Base-by-base conservation (phyloP, 2,113 vertebrate species). In the Tetrao urogallus region DNA sequence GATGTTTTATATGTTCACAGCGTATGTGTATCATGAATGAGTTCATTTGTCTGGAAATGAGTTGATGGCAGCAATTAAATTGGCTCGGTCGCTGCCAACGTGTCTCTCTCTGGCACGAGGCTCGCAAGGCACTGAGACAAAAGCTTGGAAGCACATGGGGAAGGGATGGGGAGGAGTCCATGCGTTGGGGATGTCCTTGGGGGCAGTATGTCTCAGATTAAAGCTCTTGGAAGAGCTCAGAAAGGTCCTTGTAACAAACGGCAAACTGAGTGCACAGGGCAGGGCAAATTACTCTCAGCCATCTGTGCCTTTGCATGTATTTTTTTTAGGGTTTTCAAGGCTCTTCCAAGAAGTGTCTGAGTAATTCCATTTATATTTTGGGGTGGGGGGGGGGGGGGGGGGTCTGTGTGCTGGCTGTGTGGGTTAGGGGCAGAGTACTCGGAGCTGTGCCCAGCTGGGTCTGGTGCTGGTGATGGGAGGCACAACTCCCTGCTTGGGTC, bases 391-490 rank as follows among this genome's bases (percentile, higher is more conserved):
- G n/a, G n/a, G n/a, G n/a, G n/a, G n/a, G 11, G 8, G 20, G 38
- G 14, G 6, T 43, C 4, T 13, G 6, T 54, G 36, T 16, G 4
- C 4, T 1, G 6, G 4, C 14, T 18, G 7, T 17, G 25, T 21
- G 16, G 8, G 36, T 32, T 34, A 7, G 8, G 54, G 32, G 30
- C 54, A 8, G 5, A 65, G 61, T 42, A 13, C 11, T 58, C 17
- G 15, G 63, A 76, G 38, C 38, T 28, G 79, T 14, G 74, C 67
- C 25, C 24, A 1, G 1, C 13, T 57, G 36, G 63, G 48, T 30
- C 20, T 0, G 0, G 34, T 43, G 27, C 22, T 10, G 0, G 30
- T 43, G 27, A 18, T 9, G 0, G 6, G 19, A 18, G 60, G 34
- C 14, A 21, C 11, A 4, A 22, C 12, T 45, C 20, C 45, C 30